Evolutionary conservation across 2,797 vertebrate species (phyloP).

Genomic region (Neomorphus geoffroyi): DNA sequence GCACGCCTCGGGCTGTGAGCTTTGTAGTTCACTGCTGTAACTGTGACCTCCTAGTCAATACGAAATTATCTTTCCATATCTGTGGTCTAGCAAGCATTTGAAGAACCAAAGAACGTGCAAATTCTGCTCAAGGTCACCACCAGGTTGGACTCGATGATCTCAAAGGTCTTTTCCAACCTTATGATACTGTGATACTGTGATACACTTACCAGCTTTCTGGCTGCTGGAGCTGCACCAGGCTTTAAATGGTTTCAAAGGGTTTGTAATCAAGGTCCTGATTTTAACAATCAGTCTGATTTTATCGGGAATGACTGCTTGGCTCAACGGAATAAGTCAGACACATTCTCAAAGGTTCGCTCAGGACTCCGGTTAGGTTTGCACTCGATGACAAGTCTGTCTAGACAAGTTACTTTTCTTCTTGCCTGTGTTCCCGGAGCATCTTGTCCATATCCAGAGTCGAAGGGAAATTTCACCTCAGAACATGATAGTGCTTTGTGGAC

Average conservation of each 20-base stretch:
- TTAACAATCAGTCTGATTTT: neutral
- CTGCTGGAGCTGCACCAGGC: neutral
- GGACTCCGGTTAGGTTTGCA: neutral
- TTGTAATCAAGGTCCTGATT: neutral
- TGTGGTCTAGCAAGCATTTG: neutral
- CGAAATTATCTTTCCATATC: neutral
- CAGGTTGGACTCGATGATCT: too few species aligned
- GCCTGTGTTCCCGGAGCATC: neutral
- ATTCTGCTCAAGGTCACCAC: neutral
- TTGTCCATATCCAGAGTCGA: neutral
- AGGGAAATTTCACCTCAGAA: slow-evolving; percentile 20
- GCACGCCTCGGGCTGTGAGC: neutral
- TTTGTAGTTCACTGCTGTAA: neutral
- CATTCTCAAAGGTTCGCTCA: neutral
- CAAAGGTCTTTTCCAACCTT: too few species aligned
- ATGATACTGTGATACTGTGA: too few species aligned
- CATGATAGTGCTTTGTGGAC: neutral
- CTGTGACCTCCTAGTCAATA: neutral
- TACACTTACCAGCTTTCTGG: neutral
- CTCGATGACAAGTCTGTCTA: neutral
- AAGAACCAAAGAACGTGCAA: neutral
- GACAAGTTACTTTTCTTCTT: neutral
- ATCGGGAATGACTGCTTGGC: neutral
- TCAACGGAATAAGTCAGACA: neutral
- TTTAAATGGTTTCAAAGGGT: neutral